Conservation (phyloP, 2,888 invertebrate genomes). For the Trichogramma dendrolimi region DNA sequence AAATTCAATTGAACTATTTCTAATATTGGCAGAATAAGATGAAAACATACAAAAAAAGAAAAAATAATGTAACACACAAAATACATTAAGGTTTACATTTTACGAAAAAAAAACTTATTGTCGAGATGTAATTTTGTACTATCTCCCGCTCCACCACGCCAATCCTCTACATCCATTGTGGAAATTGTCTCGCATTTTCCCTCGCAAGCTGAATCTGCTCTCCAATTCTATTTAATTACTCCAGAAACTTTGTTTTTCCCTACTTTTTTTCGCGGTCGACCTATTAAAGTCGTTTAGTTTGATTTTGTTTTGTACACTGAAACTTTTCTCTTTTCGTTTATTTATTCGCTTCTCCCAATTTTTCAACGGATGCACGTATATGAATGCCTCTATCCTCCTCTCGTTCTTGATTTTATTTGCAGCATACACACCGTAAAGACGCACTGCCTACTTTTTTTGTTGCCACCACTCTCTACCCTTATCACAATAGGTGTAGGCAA, state of each 20-base stretch:
- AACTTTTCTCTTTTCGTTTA: constrained; percentile 4
- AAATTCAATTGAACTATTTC: constrained; percentile 10
- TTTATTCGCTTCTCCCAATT: constrained; percentile 9
- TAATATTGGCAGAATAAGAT: constrained; percentile 27
- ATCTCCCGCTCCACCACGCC: no score
- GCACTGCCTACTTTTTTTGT: no score
- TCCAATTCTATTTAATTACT: constrained; percentile 4
- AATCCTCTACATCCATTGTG: constrained; percentile 9
- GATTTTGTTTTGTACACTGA: background rate
- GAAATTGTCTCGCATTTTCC: no score
- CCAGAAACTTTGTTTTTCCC: background rate
- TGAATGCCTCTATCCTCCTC: no score
- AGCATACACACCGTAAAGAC: no score
- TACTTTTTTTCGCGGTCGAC: constrained; percentile 2
- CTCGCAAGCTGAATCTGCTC: no score
- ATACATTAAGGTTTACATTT: constrained; percentile 29
- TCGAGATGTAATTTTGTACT: constrained; percentile 18
- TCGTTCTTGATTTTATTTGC: no score
- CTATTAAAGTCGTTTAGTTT: background rate
- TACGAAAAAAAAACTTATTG: constrained; percentile 21
- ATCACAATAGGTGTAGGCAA: no score
- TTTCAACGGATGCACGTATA: background rate
- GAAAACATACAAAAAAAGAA: constrained; percentile 18
- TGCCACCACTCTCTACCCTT: no score
- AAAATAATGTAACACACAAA: background rate